Evolutionary conservation across 2,888 invertebrate species (phyloP).

Genomic region (Hydraecia micacea): DNA sequence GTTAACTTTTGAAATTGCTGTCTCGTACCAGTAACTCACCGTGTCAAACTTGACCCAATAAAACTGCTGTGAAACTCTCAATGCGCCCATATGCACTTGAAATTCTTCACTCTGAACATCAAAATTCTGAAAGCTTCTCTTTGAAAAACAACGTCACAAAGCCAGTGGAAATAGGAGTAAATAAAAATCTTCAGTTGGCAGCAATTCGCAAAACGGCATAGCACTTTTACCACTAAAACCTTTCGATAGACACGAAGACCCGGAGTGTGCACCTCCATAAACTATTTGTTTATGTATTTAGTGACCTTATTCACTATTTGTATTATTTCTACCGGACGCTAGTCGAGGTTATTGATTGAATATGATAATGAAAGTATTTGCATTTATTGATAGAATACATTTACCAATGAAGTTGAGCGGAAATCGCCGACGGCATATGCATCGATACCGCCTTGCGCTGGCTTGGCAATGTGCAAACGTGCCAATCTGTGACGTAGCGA

Average conservation of each 20-base stretch:
- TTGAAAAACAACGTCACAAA: conserved; percentile 30
- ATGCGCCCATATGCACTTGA: conserved; percentile 8
- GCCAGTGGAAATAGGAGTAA: conserved; percentile 20
- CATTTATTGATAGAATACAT: conserved; percentile 60
- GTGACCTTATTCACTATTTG: conserved; percentile 42
- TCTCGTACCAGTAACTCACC: not conserved
- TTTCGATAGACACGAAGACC: conserved; percentile 12
- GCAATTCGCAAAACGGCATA: conserved; percentile 25
- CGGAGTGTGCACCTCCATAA: conserved; percentile 14
- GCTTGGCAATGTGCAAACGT: conserved; percentile 30
- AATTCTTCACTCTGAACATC: conserved; percentile 17
- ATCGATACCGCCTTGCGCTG: conserved; percentile 10
- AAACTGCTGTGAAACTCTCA: not conserved
- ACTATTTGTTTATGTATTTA: conserved; percentile 28
- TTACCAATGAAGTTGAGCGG: conserved; percentile 61
- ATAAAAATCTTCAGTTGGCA: conserved; percentile 45
- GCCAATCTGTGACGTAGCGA: conserved; percentile 30
- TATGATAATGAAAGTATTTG: conserved; percentile 62
- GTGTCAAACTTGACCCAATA: not conserved
- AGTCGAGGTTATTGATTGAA: conserved; percentile 55
- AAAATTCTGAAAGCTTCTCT: conserved; percentile 46
- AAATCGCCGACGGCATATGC: conserved; percentile 53
- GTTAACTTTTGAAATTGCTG: not conserved
- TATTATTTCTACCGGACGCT: conserved; percentile 41
- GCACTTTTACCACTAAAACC: conserved; percentile 27